Evolutionary conservation across 1,140 invertebrate species (phyloP), one percentile per base, ranked within the genome.

Genomic region (Procambarus clarkii): DNA sequence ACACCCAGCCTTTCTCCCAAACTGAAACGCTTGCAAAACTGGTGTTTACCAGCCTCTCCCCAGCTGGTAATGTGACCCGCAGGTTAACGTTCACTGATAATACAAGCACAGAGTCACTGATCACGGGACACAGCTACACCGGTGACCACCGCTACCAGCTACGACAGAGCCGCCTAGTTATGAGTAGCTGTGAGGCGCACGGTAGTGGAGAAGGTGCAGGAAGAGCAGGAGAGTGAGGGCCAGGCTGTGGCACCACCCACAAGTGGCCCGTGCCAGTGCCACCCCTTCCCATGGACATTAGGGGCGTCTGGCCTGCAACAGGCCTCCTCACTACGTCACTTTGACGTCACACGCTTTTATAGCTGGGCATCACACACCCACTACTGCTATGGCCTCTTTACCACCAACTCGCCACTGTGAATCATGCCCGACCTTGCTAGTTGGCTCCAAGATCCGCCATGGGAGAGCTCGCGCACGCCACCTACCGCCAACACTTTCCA

Each of bases 281-380:
- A 81, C 45, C 79, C 79, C n/a, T n/a, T n/a, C n/a, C 48, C 54
- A 81, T 18, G 48, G 79, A 48, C 79, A 44, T 18, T 64, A 13
- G 5, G 5, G 5, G 60, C 50, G 13, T 5, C 60, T 64, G 60
- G 60, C 4, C 60, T 64, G 9, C 18, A 24, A 18, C 79, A 81
- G 79, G 79, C 79, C 79, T 81, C 79, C 48, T 45, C 48, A 48
- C 46, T 81, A 54, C 79, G 79, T 81, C 79, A 81, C 48, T 81
- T 81, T 81, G 79, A 81, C 79, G 79, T 81, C 79, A 81, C 79
- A 54, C 44, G 79, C 79, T 81, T 81, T 81, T 81, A 81, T 81
- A 81, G 79, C 48, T 54, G 18, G n/a, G 79, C 79, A 81, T 81
- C 48, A 81, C 79, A 81, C 79, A 58, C 79, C 11, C 79, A 48